Base-by-base conservation (phyloP, 2,888 invertebrate species). In the Andricus curvator region DNA sequence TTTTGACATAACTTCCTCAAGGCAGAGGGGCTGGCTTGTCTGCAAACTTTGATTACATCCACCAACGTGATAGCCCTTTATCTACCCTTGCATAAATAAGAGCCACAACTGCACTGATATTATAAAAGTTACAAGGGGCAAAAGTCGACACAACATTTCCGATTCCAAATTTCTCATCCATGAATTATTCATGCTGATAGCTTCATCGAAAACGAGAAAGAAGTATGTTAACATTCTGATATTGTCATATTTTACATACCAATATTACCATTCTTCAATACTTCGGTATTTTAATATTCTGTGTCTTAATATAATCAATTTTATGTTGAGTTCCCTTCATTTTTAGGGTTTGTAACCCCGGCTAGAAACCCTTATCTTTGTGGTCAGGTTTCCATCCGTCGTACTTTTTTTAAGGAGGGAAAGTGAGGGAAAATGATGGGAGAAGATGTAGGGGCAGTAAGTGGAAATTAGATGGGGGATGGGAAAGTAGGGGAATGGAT, bases 1-100 rank as follows among this genome's bases (percentile, higher is more conserved):
- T 85, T 83, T 84, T 84, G 88, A 86, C 87, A 83, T 85, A 85
- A 83, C 82, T 84, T 82, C 83, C 83, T 84, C 84, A 82, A 78
- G 83, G 77, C 81, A 64, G 79, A 82, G 81, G 85, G 85, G 82
- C 84, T 80, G 83, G 81, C 85, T 88, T 86, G 90, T 90, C 90
- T 90, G 88, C 87, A 89, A 90, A 90, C 89, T 90, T 90, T 90
- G 90, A 90, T 90, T 90, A 89, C 90, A 90, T 90, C 89, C 89
- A 85, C 85, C 85, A 78, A 83, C 83, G 85, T 74, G 74, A 74
- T 74, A 74, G 84, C 82, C 84, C 84, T 79, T 83, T 79, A 80
- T 82, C 82, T 81, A 82, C 78, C 82, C 82, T 74, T 74, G 74
- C 74, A 74, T 74, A 74, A 74, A 74, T 74, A 74, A 74, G 74